Percentiles rank a stretch among this genome's conserved stretches.
Evolutionary conservation across 2,113 vertebrate species (phyloP).

Genomic region (Cynoglossus semilaevis): DNA sequence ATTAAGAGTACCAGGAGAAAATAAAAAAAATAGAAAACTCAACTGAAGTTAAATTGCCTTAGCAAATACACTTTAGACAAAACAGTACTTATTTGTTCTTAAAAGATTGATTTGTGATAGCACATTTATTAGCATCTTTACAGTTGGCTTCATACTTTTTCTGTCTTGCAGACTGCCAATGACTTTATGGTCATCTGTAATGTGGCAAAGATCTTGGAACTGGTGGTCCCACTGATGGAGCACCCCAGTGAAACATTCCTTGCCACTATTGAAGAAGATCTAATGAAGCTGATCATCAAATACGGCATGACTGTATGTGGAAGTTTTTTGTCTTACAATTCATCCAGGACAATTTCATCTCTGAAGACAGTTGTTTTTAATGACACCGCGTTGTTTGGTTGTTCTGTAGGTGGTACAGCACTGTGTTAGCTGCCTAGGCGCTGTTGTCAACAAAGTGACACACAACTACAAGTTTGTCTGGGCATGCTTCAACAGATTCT

Average conservation of each 20-base stretch:
- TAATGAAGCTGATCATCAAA: conserved; percentile 99
- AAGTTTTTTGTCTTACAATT: not conserved
- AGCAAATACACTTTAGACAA: too few relatives aligned
- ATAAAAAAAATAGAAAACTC: too few relatives aligned
- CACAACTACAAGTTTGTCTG: conserved; percentile 99
- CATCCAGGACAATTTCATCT: not conserved
- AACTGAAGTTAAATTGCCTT: too few relatives aligned
- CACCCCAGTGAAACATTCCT: conserved; percentile 98
- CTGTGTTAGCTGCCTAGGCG: conserved; percentile 97
- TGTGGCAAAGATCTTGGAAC: conserved; percentile 96
- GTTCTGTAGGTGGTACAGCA: conserved; percentile 91
- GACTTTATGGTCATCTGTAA: conserved; percentile 99
- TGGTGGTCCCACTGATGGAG: conserved; percentile 96
- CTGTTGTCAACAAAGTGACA: conserved; percentile 97
- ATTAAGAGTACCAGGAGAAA: not conserved
- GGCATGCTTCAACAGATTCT: conserved; percentile 98
- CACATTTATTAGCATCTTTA: not conserved
- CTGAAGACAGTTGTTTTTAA: not conserved
- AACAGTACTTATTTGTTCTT: too few relatives aligned
- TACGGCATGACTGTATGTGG: conserved; percentile 94
- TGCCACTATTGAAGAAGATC: conserved; percentile 97
- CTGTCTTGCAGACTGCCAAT: conserved; percentile 84
- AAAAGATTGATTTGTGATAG: not conserved
- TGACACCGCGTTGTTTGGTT: not conserved
- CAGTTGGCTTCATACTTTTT: not conserved